Percentiles rank a stretch among this genome's conserved stretches.
Conservation (phyloP, 2,888 invertebrate genomes). For the Merodon equestris region DNA sequence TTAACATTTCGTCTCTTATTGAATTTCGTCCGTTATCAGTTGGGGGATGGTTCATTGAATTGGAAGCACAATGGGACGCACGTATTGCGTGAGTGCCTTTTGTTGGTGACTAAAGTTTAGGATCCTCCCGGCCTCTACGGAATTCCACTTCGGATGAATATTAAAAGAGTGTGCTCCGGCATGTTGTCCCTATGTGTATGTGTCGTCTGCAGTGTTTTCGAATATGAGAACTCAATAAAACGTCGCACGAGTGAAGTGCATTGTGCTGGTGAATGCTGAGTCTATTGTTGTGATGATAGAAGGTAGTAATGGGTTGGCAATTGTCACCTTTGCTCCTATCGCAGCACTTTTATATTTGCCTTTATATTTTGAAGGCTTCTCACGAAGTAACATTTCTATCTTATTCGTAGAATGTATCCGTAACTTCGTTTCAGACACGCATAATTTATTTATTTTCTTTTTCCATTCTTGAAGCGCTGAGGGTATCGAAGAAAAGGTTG, state of each 20-base stretch:
- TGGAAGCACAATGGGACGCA: constrained; percentile 68
- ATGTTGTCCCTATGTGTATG: constrained; percentile 26
- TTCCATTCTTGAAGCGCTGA: too few species aligned
- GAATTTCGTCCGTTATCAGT: constrained; percentile 67
- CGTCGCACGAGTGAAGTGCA: constrained; percentile 64
- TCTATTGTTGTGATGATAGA: constrained; percentile 6
- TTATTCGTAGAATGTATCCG: constrained; percentile 32
- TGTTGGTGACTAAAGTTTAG: constrained; percentile 57
- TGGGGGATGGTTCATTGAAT: constrained; percentile 65
- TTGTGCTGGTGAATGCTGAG: constrained; percentile 51
- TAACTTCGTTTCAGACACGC: constrained; percentile 24
- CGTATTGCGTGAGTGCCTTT: constrained; percentile 68
- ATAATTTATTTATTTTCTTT: constrained; percentile 40
- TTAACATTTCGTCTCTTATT: constrained; percentile 51
- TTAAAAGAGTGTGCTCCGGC: constrained; percentile 45
- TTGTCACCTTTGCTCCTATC: constrained; percentile 59
- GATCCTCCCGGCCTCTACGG: constrained; percentile 52
- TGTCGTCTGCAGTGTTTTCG: constrained; percentile 53
- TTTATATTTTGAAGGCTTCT: constrained; percentile 47
- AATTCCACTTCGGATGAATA: constrained; percentile 57
- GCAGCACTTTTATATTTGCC: constrained; percentile 19
- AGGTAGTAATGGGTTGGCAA: constrained; percentile 42
- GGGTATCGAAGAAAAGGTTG: too few species aligned
- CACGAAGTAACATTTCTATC: constrained; percentile 54
- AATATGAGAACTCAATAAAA: constrained; percentile 61